These are phyloP conservation scores for Anthoptus insignis DNA, from an alignment of 2,888 invertebrate species.

Conservation along the genomic window DNA sequence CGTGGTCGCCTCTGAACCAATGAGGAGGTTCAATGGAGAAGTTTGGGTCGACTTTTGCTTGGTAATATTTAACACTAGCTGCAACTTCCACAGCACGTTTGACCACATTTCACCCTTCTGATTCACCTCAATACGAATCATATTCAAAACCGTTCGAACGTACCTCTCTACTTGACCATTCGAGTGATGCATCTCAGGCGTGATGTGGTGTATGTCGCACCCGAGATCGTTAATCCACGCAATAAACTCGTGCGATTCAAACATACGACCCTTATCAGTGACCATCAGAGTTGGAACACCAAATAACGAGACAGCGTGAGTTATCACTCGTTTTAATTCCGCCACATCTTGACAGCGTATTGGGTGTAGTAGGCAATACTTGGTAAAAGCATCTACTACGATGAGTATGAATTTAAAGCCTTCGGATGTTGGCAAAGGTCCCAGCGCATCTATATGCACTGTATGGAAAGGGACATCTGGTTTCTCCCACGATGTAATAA, in stretches of 20 bases:
- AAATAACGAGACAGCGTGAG: no score
- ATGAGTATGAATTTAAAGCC: no score
- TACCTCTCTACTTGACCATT: slow-evolving; percentile 40
- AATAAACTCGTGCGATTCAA: slow-evolving; percentile 33
- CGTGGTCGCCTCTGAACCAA: neutral
- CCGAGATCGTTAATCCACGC: slow-evolving; percentile 34
- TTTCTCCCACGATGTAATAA: no score
- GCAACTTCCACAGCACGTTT: neutral
- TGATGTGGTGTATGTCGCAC: slow-evolving; percentile 42
- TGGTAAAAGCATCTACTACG: no score
- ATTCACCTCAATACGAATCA: slow-evolving; percentile 32
- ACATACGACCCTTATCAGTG: slow-evolving; percentile 43
- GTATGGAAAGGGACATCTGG: no score
- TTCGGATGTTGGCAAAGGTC: no score
- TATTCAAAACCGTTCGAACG: slow-evolving; percentile 33
- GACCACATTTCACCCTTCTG: slow-evolving; percentile 19
- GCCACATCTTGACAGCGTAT: no score
- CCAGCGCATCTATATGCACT: no score
- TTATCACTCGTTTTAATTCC: no score
- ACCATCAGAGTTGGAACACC: no score
- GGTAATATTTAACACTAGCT: neutral
- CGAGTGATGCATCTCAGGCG: slow-evolving; percentile 46
- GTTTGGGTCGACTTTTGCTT: neutral
- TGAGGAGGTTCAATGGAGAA: neutral
- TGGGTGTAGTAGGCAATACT: no score